Conservation (phyloP, 2,113 vertebrate genomes). For the Cheilinus undulatus region DNA sequence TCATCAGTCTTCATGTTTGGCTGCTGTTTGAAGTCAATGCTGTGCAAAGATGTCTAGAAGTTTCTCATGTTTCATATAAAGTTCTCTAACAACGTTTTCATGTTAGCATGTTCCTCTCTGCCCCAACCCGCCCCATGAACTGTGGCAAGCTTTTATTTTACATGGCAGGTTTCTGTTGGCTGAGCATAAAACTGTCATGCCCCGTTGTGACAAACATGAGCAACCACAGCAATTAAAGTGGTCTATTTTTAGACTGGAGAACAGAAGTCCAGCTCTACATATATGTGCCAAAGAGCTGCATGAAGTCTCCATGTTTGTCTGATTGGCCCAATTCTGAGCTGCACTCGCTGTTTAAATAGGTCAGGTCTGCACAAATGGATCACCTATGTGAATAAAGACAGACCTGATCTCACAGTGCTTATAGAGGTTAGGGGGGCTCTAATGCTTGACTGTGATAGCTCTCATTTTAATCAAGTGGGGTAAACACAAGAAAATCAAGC, state of each 20-base stretch:
- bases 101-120: slow-evolving; percentile 18
- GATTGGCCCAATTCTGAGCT: slow-evolving; percentile 44
- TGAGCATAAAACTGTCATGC: slow-evolving; percentile 26
- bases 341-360: slow-evolving; percentile 38
- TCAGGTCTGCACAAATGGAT: slow-evolving; percentile 31
- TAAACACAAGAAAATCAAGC: too few relatives aligned
- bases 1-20: neutral
- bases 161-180: slow-evolving; percentile 5
- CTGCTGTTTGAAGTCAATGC: neutral
- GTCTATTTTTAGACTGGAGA: slow-evolving; percentile 22
- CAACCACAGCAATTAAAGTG: neutral
- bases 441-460: neutral
- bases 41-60: neutral
- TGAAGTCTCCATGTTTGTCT: slow-evolving; percentile 28
- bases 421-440: slow-evolving; percentile 35
- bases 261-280: slow-evolving; percentile 4
- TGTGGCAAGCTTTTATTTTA: neutral
- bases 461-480: neutral
- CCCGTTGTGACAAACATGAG: slow-evolving; percentile 28
- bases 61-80: neutral
- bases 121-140: neutral
- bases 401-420: neutral
- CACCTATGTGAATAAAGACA: neutral
- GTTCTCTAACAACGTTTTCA: slow-evolving; percentile 29
- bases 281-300: slow-evolving; percentile 6